A percentile compares a stretch with the other conserved stretches of the same genome.
phyloP scores from a whole-genome alignment of 2,888 invertebrate genomes.

The Mimumesa dahlbomi region DNA sequence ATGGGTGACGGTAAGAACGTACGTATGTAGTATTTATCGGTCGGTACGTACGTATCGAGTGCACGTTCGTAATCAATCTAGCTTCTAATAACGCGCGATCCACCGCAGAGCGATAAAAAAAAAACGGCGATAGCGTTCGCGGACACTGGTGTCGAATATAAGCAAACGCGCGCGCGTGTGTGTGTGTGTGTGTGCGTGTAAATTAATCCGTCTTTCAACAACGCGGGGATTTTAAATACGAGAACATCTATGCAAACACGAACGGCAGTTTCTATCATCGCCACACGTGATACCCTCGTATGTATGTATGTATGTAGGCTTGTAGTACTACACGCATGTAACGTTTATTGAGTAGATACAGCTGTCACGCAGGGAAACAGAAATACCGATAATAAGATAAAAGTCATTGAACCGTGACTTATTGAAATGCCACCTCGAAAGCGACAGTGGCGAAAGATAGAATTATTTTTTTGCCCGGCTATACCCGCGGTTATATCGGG shows the following conservation, averaged over 20 bases:
- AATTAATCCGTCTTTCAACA: neutral
- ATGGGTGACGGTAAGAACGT: too few species aligned
- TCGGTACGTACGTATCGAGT: too few species aligned
- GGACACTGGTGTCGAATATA: too few species aligned
- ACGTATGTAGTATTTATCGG: too few species aligned
- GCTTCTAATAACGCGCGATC: too few species aligned
- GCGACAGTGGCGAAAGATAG: neutral
- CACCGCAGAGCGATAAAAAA: too few species aligned
- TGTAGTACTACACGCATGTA: neutral
- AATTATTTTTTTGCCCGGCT: neutral
- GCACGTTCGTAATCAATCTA: too few species aligned
- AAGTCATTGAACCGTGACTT: slow-evolving; percentile 37
- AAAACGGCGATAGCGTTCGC: too few species aligned
- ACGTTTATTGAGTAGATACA: neutral
- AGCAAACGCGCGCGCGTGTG: too few species aligned
- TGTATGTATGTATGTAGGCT: too few species aligned
- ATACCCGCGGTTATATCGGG: neutral
- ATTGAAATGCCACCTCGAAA: slow-evolving; percentile 6
- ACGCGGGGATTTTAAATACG: neutral
- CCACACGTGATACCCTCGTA: too few species aligned
- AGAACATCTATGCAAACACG: slow-evolving; percentile 4
- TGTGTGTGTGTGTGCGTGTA: too few species aligned
- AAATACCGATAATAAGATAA: slow-evolving; percentile 6
- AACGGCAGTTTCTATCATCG: neutral
- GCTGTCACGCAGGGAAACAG: neutral